These are phyloP conservation scores for Cylloceria caligata DNA, from an alignment of 2,888 invertebrate species.

Conservation along the genomic window DNA sequence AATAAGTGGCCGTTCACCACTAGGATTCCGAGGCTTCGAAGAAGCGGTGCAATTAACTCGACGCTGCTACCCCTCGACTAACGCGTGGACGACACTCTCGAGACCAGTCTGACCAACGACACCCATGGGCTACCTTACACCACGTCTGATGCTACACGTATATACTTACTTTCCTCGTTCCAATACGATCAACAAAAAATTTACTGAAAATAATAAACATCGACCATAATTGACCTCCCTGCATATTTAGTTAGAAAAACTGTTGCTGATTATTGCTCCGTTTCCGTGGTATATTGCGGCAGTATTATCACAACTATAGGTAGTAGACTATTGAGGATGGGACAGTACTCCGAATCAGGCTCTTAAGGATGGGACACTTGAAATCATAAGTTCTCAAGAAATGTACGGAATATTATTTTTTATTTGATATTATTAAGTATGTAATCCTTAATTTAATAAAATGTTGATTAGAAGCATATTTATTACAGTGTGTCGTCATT, in stretches of 20 bases:
- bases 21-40: slow-evolving; percentile 41
- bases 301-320: not conserved
- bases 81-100: slow-evolving; percentile 39
- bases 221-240: not conserved
- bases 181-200: not conserved
- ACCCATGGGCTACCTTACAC: slow-evolving; percentile 3
- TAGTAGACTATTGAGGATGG: no score
- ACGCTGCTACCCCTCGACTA: slow-evolving; percentile 13
- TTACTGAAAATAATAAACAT: not conserved
- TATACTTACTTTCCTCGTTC: not conserved
- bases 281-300: not conserved
- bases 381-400: no score
- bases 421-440: no score
- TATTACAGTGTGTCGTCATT: no score
- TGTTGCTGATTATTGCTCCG: not conserved
- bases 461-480: no score
- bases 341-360: no score
- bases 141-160: not conserved
- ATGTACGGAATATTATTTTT: no score
- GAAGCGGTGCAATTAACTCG: slow-evolving; percentile 55
- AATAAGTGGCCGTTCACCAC: slow-evolving; percentile 44
- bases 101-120: slow-evolving; percentile 26
- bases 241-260: not conserved
- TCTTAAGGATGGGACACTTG: no score
- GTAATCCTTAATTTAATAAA: no score